A percentile compares a stretch with the other conserved stretches of the same genome.
phyloP scores from a whole-genome alignment of 1,140 invertebrate species.

The Dolichoris vasculosae region DNA sequence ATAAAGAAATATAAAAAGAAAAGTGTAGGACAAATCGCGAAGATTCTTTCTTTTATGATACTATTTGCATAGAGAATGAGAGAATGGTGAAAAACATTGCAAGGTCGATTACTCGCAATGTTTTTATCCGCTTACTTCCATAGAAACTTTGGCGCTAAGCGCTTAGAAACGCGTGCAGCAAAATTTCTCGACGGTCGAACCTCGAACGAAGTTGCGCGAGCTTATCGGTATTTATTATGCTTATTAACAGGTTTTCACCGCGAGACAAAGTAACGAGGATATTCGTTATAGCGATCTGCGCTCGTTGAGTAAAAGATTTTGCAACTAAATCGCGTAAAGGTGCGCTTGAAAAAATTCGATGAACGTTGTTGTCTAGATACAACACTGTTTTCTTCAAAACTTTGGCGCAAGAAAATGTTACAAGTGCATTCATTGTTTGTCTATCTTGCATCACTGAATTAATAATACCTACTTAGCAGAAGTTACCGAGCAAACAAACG shows the following conservation, averaged over 20 bases:
- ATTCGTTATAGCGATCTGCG: background rate
- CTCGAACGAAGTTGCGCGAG: background rate
- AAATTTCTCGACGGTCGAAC: background rate
- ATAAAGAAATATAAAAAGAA: too few relatives aligned
- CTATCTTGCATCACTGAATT: background rate
- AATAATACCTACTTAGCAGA: background rate
- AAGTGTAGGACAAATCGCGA: too few relatives aligned
- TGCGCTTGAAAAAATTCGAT: background rate
- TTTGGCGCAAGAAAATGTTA: background rate
- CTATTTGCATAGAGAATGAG: background rate
- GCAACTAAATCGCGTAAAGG: background rate
- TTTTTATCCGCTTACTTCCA: too few relatives aligned
- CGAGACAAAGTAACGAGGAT: background rate
- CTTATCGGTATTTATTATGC: background rate
- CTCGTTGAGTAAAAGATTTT: background rate
- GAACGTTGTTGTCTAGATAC: background rate
- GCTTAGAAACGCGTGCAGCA: background rate
- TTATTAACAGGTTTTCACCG: constrained; percentile 7
- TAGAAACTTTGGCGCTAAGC: too few relatives aligned
- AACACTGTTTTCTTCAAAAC: background rate
- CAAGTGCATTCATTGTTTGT: background rate
- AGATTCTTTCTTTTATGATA: too few relatives aligned
- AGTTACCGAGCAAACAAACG: background rate
- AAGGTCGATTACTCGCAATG: background rate
- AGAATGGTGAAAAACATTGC: background rate